Base-by-base conservation (phyloP, 1,140 invertebrate species). In the Apolygus lucorum region DNA sequence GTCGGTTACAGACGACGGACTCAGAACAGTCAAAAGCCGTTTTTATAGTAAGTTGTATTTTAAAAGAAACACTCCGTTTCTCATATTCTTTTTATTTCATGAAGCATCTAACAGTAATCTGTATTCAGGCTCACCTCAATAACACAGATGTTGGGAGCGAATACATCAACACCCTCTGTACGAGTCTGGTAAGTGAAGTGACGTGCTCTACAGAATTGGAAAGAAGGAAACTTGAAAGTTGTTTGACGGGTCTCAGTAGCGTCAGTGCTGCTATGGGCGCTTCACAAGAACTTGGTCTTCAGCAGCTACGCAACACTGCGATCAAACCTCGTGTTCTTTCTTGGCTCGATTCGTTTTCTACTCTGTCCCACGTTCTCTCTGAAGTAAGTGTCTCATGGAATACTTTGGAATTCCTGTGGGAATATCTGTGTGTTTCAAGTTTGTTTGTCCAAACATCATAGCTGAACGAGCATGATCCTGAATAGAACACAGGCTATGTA, bases 91-190 rank as follows among this genome's bases (percentile, higher is more conserved):
- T 11, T 63, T 52, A 1, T n/a, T n/a, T n/a, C n/a, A n/a, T n/a
- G n/a, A n/a, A n/a, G n/a, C n/a, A n/a, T n/a, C n/a, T n/a, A n/a
- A n/a, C n/a, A n/a, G n/a, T n/a, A n/a, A 4, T 68, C 67, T 67
- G 34, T 74, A 77, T 76, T 25, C 77, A 93, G 89, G 87, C 89
- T n/a, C 90, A 94, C 76, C 78, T 97, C 68, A 96, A 96, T 77
- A 96, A 97, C 80, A 88, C 92, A n/a, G 95, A 97, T 78, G 85
- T 88, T 2, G 93, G 92, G 71, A 90, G 88, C 73, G 94, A 97
- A 78, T 96, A 94, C 79, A 86, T 95, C 11, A 90, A 91, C 74
- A 89, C 90, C 0, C 78, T 96, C 2, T 88, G 85, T 75, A 84
- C 84, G 73, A 87, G 83, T 70, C 83, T 96, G 73, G 83, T 88